phyloP scores from a whole-genome alignment of 2,888 invertebrate genomes.

The Choristoneura rosaceana region DNA sequence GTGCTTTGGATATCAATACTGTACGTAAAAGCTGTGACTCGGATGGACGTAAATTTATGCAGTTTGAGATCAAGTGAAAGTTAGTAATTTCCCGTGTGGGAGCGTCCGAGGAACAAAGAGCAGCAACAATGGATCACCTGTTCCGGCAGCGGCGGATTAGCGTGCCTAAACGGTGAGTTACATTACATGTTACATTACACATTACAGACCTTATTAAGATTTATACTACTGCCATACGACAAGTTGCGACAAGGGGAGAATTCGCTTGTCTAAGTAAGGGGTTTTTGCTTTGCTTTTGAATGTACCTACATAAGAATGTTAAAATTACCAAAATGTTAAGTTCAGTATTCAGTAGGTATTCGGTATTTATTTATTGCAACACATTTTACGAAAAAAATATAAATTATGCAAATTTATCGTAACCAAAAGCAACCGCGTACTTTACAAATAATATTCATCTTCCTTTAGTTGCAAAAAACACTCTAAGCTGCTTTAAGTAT shows the following conservation, averaged over 20 bases:
- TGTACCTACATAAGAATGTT: too few relatives aligned
- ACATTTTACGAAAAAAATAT: too few relatives aligned
- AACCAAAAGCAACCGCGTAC: background rate
- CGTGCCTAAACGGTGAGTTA: conserved; percentile 79
- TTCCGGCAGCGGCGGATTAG: conserved; percentile 81
- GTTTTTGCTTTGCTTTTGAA: too few relatives aligned
- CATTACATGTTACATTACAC: conserved; percentile 29
- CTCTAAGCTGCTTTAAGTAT: background rate
- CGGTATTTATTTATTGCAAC: too few relatives aligned
- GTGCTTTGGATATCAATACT: conserved; percentile 22
- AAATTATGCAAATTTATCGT: background rate
- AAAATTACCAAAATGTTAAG: too few relatives aligned
- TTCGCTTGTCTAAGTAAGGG: too few relatives aligned
- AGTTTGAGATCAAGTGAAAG: conserved; percentile 79
- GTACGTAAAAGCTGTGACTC: conserved; percentile 40
- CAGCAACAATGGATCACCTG: conserved; percentile 80
- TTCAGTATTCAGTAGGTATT: too few relatives aligned
- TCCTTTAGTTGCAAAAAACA: background rate
- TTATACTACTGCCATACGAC: background rate
- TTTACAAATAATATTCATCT: background rate
- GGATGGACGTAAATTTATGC: conserved; percentile 45
- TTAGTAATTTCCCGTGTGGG: conserved; percentile 72
- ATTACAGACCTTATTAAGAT: background rate
- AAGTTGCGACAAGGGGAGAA: background rate
- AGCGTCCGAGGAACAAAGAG: conserved; percentile 68